Base-by-base conservation (phyloP, 2,888 invertebrate species). In the Megaustenia siamemsis region DNA sequence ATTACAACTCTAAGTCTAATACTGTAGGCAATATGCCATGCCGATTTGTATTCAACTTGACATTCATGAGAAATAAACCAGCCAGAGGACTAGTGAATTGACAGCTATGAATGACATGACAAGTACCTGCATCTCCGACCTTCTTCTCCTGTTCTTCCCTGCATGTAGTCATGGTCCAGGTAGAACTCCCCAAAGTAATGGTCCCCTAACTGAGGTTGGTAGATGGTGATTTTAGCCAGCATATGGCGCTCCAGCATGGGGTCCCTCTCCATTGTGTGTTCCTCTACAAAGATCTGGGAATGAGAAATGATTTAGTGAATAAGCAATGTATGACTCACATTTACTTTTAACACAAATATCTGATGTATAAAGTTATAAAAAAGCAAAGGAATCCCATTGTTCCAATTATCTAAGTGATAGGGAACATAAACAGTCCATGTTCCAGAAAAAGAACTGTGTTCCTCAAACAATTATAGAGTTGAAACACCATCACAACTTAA, bases 131-230 rank as follows among this genome's bases (percentile, higher is more conserved):
- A 87, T 56, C 83, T 63, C 6, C 86, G 78, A 21, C 87, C 87
- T 53, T 87, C 84, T 53, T 78, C 90, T n/a, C 87, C 97, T 96
- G 35, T 97, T 97, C 93, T 97, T 96, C 88, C 96, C 95, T 93
- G 90, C 75, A 5, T 95, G 93, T 96, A 96, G 93, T 98, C 97
- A 90, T 97, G 95, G 94, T 98, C 97, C 83, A 98, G 96, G 94
- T 97, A 98, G 81, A 98, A 95, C 94, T 98, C 97, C 43, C 98
- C 98, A 87, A 97, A 95, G 94, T 97, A 98, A 94, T 97, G 97
- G 87, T 97, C 97, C 94, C 97, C 97, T 83, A 97, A 96, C 90
- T 97, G 97, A 94, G 97, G 95, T 94, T 97, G 97, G 88, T 96
- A 95, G 93, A 98, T 97, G 84, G 97, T 96, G 89, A 98, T 95